Percentiles rank a stretch among this genome's conserved stretches.
phyloP scores from a whole-genome alignment of 2,888 invertebrate genomes.

The Thecophora atra region DNA sequence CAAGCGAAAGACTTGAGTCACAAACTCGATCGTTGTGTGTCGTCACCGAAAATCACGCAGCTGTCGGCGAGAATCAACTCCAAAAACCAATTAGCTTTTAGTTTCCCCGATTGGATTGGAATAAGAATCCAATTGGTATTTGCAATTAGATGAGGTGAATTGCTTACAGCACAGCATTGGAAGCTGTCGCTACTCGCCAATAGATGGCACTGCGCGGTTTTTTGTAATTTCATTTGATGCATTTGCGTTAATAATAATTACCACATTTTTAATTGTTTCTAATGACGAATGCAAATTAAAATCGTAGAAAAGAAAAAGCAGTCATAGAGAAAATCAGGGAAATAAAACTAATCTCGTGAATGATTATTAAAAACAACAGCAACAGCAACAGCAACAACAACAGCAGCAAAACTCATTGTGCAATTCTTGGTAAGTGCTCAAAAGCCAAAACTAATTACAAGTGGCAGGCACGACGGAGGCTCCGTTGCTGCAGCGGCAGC shows the following conservation, averaged over 20 bases:
- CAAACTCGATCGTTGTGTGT: constrained; percentile 14
- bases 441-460: constrained; percentile 42
- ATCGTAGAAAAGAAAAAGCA: constrained; percentile 4
- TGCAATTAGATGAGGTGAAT: no score
- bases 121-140: no score
- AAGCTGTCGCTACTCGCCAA: neutral
- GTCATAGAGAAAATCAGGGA: neutral
- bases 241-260: neutral
- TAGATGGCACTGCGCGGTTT: neutral
- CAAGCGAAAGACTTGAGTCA: constrained; percentile 25
- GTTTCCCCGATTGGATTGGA: no score
- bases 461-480: constrained; percentile 51
- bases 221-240: neutral
- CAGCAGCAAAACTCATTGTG: constrained; percentile 15
- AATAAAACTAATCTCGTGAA: neutral
- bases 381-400: constrained; percentile 7
- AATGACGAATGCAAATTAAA: constrained; percentile 32
- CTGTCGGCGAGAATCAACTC: no score
- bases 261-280: neutral
- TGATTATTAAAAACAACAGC: constrained; percentile 5
- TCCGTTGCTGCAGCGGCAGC: constrained; percentile 35
- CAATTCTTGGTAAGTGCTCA: constrained; percentile 45
- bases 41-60: no score
- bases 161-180: no score
- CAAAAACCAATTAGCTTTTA: no score